Conservation (phyloP, 2,888 invertebrate species). For the Latrodectus hesperus region DNA sequence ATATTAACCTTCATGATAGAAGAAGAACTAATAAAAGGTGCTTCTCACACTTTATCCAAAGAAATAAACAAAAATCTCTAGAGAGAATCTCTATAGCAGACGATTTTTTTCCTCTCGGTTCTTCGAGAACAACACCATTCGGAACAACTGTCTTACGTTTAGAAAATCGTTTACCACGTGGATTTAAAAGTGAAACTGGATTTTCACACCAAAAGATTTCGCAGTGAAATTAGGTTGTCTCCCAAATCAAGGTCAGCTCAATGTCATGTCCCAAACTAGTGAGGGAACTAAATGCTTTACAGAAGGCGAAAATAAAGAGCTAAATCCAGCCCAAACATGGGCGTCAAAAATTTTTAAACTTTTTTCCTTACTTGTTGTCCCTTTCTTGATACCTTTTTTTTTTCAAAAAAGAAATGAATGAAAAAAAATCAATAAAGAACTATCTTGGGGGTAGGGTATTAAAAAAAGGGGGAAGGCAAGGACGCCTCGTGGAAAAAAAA, state of each 20-base stretch:
- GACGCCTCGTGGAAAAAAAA: background rate
- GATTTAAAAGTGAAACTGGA: background rate
- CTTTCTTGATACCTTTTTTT: background rate
- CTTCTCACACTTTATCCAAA: too few species aligned
- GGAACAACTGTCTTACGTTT: too few species aligned
- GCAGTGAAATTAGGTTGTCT: background rate
- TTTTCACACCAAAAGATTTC: background rate
- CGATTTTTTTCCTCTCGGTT: too few species aligned
- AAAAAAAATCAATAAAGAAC: background rate
- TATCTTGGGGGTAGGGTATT: background rate
- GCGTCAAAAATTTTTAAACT: background rate
- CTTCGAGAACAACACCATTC: too few species aligned
- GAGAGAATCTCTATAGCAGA: too few species aligned
- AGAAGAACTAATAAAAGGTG: too few species aligned
- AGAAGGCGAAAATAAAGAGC: background rate
- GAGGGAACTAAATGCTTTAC: background rate
- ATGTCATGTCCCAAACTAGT: background rate
- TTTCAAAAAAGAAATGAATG: too few species aligned
- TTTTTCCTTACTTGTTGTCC: background rate
- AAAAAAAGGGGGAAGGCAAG: background rate
- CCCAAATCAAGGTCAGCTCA: background rate
- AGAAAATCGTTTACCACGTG: background rate
- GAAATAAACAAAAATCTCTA: too few species aligned
- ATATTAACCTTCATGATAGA: too few species aligned
- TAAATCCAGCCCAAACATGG: conserved; percentile 1